Evolutionary conservation across 2,888 invertebrate genomes (phyloP).

Genomic region (Pammene fasciana): DNA sequence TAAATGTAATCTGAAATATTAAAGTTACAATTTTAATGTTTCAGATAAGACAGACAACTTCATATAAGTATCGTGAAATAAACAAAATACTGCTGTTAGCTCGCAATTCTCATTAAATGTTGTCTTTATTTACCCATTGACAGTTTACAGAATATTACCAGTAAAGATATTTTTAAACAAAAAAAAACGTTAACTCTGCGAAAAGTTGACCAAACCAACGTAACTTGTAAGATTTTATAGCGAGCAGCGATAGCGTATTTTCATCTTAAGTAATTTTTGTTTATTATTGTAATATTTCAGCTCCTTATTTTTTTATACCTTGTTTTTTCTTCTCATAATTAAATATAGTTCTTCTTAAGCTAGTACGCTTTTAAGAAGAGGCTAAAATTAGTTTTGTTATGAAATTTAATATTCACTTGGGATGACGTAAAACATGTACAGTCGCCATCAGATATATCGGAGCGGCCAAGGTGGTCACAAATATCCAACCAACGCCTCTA

Average conservation of each 20-base stretch:
- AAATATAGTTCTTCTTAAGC: background rate
- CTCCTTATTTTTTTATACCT: background rate
- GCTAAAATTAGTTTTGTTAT: background rate
- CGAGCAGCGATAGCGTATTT: background rate
- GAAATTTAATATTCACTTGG: background rate
- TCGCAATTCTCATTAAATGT: no score
- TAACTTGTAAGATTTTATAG: conserved; percentile 13
- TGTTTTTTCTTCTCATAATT: background rate
- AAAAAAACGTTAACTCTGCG: conserved; percentile 5
- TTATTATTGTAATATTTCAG: background rate
- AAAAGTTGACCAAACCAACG: conserved; percentile 26
- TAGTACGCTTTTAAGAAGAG: background rate
- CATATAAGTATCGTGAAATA: no score
- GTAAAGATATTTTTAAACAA: background rate
- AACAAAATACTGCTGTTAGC: no score
- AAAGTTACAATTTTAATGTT: no score
- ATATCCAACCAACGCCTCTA: no score
- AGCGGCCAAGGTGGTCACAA: no score
- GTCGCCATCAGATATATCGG: no score
- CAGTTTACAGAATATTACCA: background rate
- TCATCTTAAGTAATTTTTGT: background rate
- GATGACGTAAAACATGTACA: background rate
- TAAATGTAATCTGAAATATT: no score
- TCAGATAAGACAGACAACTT: no score
- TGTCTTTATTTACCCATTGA: conserved; percentile 4